Evolutionary conservation across 2,113 vertebrate species (phyloP).

Genomic region (Chaetorhynchus papuensis): DNA sequence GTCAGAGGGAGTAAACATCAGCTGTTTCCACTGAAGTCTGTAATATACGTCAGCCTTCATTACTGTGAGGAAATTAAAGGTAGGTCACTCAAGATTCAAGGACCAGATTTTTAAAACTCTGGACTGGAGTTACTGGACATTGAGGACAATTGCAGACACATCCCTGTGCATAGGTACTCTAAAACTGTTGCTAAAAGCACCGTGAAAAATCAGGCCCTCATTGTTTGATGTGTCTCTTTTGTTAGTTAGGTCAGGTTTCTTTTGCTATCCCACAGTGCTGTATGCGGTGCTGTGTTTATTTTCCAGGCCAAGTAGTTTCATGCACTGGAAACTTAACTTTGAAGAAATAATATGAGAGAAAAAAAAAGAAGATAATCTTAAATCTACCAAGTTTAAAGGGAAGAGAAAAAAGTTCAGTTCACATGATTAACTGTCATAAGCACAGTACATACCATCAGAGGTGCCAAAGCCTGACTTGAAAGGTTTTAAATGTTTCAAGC

Average conservation of each 20-base stretch:
- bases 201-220: not conserved
- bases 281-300: not conserved
- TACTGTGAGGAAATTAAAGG: slow-evolving; percentile 9
- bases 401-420: slow-evolving; percentile 39
- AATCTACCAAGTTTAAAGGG: slow-evolving; percentile 53
- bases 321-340: slow-evolving; percentile 48
- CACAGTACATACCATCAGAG: slow-evolving; percentile 49
- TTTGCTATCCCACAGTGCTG: not conserved
- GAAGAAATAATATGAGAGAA: slow-evolving; percentile 35
- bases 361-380: slow-evolving; percentile 38
- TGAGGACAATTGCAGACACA: not conserved
- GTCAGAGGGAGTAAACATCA: not conserved
- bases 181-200: not conserved
- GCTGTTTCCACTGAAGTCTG: not conserved
- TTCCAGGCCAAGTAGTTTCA: slow-evolving; percentile 46
- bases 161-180: not conserved
- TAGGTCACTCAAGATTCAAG: not conserved
- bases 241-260: slow-evolving; percentile 6
- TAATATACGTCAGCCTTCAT: not conserved
- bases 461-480: slow-evolving; percentile 68
- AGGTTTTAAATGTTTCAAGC: slow-evolving; percentile 71
- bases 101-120: not conserved
- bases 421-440: slow-evolving; percentile 72
- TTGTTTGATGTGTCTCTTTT: not conserved
- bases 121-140: not conserved